Base-by-base conservation (phyloP, 2,888 invertebrate genomes). In the Panopea generosa region DNA sequence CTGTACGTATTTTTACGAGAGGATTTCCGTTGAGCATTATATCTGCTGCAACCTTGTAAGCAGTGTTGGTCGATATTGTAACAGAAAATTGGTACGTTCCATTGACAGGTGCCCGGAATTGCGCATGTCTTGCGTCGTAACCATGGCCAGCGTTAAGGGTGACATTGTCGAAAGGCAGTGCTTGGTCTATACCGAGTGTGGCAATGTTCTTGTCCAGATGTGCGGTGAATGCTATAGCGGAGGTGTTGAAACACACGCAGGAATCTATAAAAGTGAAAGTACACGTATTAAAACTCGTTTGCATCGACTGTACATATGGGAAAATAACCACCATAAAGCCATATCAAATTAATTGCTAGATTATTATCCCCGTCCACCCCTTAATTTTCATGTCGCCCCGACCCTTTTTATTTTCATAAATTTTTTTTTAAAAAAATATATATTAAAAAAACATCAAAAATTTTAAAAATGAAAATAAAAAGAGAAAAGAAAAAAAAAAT, bases 21-120 rank as follows among this genome's bases (percentile, higher is more conserved):
- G 57, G 53, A 1, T 26, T 49, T 9, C 60, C 68, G 38, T 80
- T 74, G 1, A 71, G 60, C 43, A 80, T 38, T 11, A 80, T 55
- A 29, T 76, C 73, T 3, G 62, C 76, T 0, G 70, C 76, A 1
- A 80, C 16, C 16, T 6, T 50, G 63, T 73, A 77, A 1, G 73
- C 80, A 20, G 73, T 89, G 59, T 90, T 89, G 0, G 90, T 90
- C 1, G 91, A 86, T 29, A 91, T 82, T 43, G 89, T 85, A 26
- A 90, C 87, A 62, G 86, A 87, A 82, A 91, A 90, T 68, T 87
- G 85, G 84, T 87, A 91, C 0, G 87, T 88, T 33, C 90, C 91
- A 74, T 87, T 88, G 65, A 86, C 77, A 1, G 90, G 90, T 4
- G 91, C 90, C 2, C 88, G 86, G 72, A 91, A 91, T 6, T 88